Conservation (phyloP, 2,113 vertebrate genomes). For the Erythrolamprus reginae region DNA sequence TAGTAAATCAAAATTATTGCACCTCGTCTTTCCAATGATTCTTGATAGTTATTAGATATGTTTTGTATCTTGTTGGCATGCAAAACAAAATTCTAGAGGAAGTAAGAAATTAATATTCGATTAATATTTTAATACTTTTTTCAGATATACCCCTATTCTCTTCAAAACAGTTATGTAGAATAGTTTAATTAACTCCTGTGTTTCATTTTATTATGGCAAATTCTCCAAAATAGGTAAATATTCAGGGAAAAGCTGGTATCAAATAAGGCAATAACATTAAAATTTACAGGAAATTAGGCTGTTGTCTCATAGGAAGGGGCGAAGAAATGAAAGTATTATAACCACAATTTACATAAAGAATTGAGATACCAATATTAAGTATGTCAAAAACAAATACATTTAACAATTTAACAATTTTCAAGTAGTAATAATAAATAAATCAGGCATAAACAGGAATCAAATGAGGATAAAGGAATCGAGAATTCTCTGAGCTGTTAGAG, state of each 20-base stretch:
- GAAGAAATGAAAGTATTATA: background rate
- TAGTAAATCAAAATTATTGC: background rate
- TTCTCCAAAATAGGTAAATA: background rate
- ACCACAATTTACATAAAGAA: conserved; percentile 6
- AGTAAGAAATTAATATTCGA: background rate
- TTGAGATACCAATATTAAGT: background rate
- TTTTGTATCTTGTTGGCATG: background rate
- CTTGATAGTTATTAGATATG: background rate
- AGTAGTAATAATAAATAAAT: background rate
- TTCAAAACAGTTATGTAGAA: background rate
- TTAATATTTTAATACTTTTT: background rate
- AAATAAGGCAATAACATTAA: background rate
- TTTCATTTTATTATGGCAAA: background rate
- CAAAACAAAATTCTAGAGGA: background rate
- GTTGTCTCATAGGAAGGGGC: background rate
- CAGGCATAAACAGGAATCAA: background rate
- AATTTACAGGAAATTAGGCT: background rate
- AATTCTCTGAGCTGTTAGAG: background rate
- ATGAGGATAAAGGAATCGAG: background rate
- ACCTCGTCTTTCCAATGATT: background rate
- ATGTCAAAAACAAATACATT: background rate
- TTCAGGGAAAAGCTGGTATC: background rate
- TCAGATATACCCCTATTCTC: background rate
- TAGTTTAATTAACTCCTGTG: background rate
- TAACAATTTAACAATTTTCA: background rate